Evolutionary conservation across 23 tunicate species (phyloP).

Genomic region (Trididemnum nubilum): DNA sequence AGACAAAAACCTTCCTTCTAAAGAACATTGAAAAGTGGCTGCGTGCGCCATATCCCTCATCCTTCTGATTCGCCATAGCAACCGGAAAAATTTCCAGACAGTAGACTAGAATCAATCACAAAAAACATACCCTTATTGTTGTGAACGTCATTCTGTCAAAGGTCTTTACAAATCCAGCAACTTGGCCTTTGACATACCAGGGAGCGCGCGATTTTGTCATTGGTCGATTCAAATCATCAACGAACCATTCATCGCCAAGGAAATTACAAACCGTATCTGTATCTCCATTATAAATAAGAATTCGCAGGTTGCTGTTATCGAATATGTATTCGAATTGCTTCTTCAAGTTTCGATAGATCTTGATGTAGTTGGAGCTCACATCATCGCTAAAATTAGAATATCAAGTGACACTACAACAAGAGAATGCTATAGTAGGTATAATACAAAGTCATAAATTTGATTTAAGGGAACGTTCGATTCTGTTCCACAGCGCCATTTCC

Average conservation of each 20-base stretch:
- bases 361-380: conserved; percentile 2
- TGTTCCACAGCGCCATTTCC: too few relatives aligned
- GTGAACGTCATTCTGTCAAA: conserved; percentile 56
- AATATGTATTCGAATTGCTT: conserved; percentile 40
- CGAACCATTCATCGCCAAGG: conserved; percentile 84
- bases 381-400: neutral
- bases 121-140: conserved; percentile 74
- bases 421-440: too few relatives aligned
- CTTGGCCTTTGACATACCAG: conserved; percentile 78
- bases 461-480: too few relatives aligned
- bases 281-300: conserved; percentile 75
- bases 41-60: too few relatives aligned
- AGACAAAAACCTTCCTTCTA: too few relatives aligned
- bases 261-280: conserved; percentile 90
- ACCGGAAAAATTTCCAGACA: too few relatives aligned
- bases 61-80: too few relatives aligned
- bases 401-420: too few relatives aligned
- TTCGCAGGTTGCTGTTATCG: conserved; percentile 25
- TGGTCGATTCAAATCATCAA: conserved; percentile 26
- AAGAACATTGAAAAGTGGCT: too few relatives aligned
- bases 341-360: conserved; percentile 37
- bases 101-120: too few relatives aligned
- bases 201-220: conserved; percentile 29
- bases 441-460: too few relatives aligned
- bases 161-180: conserved; percentile 66